These are phyloP conservation scores for Bostrychus sinensis DNA, from an alignment of 2,113 vertebrate species.

Conservation along the genomic window DNA sequence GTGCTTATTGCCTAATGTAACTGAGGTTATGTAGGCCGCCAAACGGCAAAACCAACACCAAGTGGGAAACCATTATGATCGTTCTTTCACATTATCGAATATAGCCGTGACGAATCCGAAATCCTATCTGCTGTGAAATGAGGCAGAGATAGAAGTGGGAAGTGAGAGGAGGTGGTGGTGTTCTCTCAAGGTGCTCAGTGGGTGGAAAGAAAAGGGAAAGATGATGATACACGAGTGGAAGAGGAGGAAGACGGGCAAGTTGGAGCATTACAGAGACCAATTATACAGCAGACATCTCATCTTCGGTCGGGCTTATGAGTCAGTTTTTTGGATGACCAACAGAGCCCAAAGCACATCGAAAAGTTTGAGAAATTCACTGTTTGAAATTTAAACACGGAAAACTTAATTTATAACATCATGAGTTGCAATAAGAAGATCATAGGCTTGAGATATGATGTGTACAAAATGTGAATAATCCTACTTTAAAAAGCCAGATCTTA, in stretches of 20 bases:
- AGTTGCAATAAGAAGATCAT: not conserved
- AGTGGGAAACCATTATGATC: conserved; percentile 35
- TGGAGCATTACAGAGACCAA: conserved; percentile 40
- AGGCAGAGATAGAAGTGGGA: conserved; percentile 48
- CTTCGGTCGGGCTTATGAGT: conserved; percentile 25
- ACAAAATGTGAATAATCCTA: conserved; percentile 28
- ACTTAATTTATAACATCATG: not conserved
- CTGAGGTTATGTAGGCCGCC: not conserved
- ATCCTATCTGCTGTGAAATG: conserved; percentile 57
- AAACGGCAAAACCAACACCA: conserved; percentile 7
- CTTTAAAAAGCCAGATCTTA: conserved; percentile 4
- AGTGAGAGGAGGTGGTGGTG: conserved; percentile 49
- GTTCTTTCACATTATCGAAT: conserved; percentile 51
- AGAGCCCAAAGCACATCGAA: not conserved
- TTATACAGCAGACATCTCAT: conserved; percentile 42
- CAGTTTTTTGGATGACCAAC: conserved; percentile 19
- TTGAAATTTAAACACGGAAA: not conserved
- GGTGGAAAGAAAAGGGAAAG: conserved; percentile 43
- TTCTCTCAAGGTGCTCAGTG: conserved; percentile 46
- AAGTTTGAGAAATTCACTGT: not conserved
- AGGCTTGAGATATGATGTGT: conserved; percentile 9
- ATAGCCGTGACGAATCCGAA: conserved; percentile 45
- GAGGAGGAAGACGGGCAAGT: conserved; percentile 8
- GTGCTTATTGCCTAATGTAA: not conserved
- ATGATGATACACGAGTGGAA: conserved; percentile 1